Evolutionary conservation across 1,140 invertebrate genomes (phyloP), one percentile per base, ranked within the genome.

Genomic region (Oreohelix idahoensis): DNA sequence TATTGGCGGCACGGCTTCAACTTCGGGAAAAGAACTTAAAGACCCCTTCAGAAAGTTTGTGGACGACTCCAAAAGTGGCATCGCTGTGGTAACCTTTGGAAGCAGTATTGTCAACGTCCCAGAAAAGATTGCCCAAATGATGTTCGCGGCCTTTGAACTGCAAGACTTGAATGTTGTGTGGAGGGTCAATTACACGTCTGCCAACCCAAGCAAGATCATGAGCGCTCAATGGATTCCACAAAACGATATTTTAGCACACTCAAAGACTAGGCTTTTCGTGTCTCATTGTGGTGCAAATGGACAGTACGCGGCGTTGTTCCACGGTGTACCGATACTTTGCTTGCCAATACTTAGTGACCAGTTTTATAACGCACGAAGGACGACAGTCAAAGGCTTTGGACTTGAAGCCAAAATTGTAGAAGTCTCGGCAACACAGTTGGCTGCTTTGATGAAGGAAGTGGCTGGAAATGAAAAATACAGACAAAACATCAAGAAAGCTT

Each of bases 281-380:
- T 87, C 85, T 10, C 88, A 89, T 38, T 89, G 88, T 81, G 88
- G 88, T 4, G 84, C 84, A 23, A 86, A 86, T 75, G 85, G 87
- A n/a, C 71, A 84, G 35, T 86, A 86, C 75, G 89, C 89, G 76
- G 85, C 86, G 23, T 74, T 88, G 8, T 88, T 83, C 71, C 85
- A 88, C 77, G 89, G 86, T 0, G 85, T 89, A 26, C 89, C 89
- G 13, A 77, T 89, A 71, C 63, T 97, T 5, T 94, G 94, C 11
- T 94, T 96, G 86, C 96, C 96, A 11, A 90, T 96, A 81, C 94
- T 94, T 78, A 95, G 94, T 1, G 96, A 96, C 85, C 95, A 96
- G 87, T 87, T 85, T 17, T 91, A 91, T 20, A 95, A 94, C 88
- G 84, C 84, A 32, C 32, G 79, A 17, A 69, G 85, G 17, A 84